A percentile compares a stretch with the other conserved stretches of the same genome.
Conservation (phyloP, 2,888 invertebrate genomes). For the Eucera pruinosa region DNA sequence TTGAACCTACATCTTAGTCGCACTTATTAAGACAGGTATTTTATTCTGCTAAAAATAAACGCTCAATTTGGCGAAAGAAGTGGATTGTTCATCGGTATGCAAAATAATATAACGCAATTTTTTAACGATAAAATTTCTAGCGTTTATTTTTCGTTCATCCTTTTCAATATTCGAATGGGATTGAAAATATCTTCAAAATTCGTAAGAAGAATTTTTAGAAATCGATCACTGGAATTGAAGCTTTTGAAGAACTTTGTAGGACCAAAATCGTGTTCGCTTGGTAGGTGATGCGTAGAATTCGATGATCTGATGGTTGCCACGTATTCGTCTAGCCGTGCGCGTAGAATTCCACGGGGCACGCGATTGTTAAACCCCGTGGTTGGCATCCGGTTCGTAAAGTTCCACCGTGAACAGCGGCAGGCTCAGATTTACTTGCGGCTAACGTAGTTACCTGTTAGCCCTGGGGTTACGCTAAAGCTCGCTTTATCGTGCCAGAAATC, state of each 20-base stretch:
- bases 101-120: too few relatives aligned
- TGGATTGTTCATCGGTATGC: too few relatives aligned
- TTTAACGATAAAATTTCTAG: too few relatives aligned
- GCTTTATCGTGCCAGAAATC: constrained; percentile 61
- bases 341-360: constrained; percentile 62
- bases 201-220: background rate
- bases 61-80: too few relatives aligned
- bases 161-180: too few relatives aligned
- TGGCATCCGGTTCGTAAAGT: constrained; percentile 72
- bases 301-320: constrained; percentile 60
- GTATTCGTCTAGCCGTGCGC: constrained; percentile 51
- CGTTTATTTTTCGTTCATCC: background rate
- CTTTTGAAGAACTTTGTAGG: constrained; percentile 44
- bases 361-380: constrained; percentile 65
- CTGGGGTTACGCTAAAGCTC: constrained; percentile 47
- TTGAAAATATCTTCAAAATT: constrained; percentile 7
- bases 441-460: constrained; percentile 55
- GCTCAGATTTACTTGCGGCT: constrained; percentile 65
- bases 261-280: constrained; percentile 54
- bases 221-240: constrained; percentile 32
- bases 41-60: too few relatives aligned
- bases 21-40: too few relatives aligned
- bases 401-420: constrained; percentile 57
- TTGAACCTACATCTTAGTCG: too few relatives aligned
- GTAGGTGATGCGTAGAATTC: constrained; percentile 63